Evolutionary conservation across 2,797 vertebrate species (phyloP).

Genomic region (Scolopax rusticola): DNA sequence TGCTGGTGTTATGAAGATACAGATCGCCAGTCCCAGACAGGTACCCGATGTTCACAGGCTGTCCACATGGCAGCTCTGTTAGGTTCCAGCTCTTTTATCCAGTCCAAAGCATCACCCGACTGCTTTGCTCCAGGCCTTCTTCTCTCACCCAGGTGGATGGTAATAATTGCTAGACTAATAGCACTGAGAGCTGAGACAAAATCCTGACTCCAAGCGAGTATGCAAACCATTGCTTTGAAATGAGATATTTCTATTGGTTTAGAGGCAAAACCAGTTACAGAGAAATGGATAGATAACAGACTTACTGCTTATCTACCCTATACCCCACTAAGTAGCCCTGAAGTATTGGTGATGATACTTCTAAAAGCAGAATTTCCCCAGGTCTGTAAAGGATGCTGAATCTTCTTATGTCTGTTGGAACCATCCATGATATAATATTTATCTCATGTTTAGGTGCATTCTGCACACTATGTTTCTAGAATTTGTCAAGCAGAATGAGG

Average conservation of each 20-base stretch:
- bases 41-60: rapidly evolving
- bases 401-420: background rate
- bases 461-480: background rate
- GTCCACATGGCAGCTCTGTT: background rate
- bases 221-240: background rate
- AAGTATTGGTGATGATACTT: background rate
- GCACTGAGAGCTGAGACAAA: background rate
- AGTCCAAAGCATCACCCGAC: background rate
- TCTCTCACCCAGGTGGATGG: background rate
- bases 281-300: background rate
- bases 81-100: background rate
- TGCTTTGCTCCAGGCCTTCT: background rate
- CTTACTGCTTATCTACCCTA: background rate
- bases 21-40: background rate
- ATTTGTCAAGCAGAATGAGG: background rate
- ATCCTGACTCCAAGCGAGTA: background rate
- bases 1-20: background rate
- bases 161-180: background rate
- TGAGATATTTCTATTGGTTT: background rate
- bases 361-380: background rate
- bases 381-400: background rate
- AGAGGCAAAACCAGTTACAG: background rate
- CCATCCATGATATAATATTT: background rate
- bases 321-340: background rate
- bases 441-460: background rate